Evolutionary conservation across 2,797 vertebrate genomes (phyloP).

Genomic region (Agapornis canus): DNA sequence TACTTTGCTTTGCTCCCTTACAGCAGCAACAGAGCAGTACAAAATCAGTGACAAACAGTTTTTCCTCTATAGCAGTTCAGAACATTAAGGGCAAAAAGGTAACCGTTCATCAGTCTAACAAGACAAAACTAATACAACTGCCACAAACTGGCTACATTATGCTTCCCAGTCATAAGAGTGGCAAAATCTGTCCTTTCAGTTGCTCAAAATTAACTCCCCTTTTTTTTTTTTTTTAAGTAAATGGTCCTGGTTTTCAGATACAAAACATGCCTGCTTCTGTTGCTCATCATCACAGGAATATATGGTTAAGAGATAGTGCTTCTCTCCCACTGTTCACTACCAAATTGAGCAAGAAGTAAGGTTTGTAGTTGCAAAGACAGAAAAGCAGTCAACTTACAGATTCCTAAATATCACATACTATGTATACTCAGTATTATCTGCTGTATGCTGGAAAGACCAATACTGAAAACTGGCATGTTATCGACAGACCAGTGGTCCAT

Average conservation of each 20-base stretch:
- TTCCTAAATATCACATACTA: background rate
- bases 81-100: background rate
- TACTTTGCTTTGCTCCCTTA: background rate
- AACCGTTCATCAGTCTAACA: background rate
- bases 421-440: background rate
- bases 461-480: background rate
- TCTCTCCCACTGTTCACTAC: background rate
- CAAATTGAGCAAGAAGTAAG: background rate
- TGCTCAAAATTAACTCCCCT: background rate
- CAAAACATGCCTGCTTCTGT: rapidly evolving
- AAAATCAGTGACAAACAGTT: background rate
- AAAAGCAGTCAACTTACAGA: background rate
- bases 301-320: background rate
- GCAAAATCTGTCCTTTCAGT: background rate
- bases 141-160: background rate
- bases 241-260: background rate
- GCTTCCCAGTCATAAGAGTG: background rate
- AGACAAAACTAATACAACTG: background rate
- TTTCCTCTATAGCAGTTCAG: background rate
- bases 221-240: background rate
- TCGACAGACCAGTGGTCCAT: background rate
- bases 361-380: background rate
- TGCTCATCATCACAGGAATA: background rate
- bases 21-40: background rate
- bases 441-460: background rate